A percentile compares a stretch with the other conserved stretches of the same genome.
phyloP scores from a whole-genome alignment of 2,113 vertebrate genomes.

The Aegithalos caudatus region DNA sequence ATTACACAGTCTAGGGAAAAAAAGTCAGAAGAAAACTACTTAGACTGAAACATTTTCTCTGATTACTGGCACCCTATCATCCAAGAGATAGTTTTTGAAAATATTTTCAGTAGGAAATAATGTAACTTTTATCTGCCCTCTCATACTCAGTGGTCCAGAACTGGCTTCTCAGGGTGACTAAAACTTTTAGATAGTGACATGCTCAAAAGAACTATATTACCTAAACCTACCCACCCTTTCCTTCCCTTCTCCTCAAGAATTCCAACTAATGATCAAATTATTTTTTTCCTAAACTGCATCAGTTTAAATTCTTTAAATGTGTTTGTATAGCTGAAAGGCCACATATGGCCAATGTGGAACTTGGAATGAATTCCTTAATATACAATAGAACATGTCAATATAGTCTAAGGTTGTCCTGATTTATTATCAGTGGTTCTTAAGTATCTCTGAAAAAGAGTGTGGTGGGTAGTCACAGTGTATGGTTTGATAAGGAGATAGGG shows the following conservation, averaged over 20 bases:
- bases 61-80: background rate
- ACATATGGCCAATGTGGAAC: background rate
- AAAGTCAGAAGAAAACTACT: background rate
- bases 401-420: background rate
- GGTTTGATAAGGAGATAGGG: background rate
- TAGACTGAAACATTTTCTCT: background rate
- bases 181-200: background rate
- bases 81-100: background rate
- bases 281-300: background rate
- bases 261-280: background rate
- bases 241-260: background rate
- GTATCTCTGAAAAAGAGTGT: background rate
- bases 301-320: background rate
- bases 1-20: background rate
- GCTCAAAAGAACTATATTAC: background rate
- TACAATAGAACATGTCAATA: background rate
- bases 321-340: background rate
- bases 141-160: background rate
- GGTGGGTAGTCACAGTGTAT: background rate
- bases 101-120: background rate
- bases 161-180: background rate
- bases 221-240: fast-evolving
- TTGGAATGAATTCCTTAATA: background rate
- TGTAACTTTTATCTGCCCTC: background rate
- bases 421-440: background rate